Evolutionary conservation across 2,113 vertebrate genomes (phyloP).

Genomic region (Spea multiplicata): DNA sequence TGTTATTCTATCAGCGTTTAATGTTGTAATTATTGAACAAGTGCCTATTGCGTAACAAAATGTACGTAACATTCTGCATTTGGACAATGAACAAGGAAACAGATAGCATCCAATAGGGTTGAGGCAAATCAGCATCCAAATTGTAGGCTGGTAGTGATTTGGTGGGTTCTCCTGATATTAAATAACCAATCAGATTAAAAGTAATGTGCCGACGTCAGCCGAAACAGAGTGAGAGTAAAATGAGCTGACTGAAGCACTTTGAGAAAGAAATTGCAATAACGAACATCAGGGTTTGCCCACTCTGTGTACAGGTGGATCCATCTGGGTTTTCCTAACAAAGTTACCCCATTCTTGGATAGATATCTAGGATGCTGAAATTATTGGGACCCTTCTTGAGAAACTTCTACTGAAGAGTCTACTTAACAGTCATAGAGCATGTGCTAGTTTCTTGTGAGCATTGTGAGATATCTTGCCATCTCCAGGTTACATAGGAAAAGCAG

Average conservation of each 20-base stretch:
- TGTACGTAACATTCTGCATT: neutral
- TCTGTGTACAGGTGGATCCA: too few species aligned
- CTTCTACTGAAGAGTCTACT: too few species aligned
- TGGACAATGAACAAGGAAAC: conserved; percentile 35
- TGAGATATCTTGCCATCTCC: too few species aligned
- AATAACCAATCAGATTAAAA: conserved; percentile 8
- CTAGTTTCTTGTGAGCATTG: too few species aligned
- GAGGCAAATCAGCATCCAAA: conserved; percentile 27
- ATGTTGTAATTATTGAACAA: conserved; percentile 34
- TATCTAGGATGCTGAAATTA: too few species aligned
- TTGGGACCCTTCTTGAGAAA: too few species aligned
- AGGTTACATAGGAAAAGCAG: too few species aligned
- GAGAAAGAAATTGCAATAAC: too few species aligned
- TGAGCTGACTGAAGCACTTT: neutral
- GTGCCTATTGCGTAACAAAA: conserved; percentile 16
- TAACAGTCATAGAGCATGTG: too few species aligned
- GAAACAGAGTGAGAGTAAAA: neutral
- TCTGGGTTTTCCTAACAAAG: too few species aligned
- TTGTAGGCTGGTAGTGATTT: neutral
- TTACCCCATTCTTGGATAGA: too few species aligned
- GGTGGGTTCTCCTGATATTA: neutral
- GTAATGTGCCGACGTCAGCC: neutral
- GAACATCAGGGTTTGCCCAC: too few species aligned
- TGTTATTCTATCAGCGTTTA: neutral
- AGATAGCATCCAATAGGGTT: conserved; percentile 9